A percentile compares a stretch with the other conserved stretches of the same genome.
phyloP scores from a whole-genome alignment of 2,797 vertebrate species.

The Crypturellus tataupa region DNA sequence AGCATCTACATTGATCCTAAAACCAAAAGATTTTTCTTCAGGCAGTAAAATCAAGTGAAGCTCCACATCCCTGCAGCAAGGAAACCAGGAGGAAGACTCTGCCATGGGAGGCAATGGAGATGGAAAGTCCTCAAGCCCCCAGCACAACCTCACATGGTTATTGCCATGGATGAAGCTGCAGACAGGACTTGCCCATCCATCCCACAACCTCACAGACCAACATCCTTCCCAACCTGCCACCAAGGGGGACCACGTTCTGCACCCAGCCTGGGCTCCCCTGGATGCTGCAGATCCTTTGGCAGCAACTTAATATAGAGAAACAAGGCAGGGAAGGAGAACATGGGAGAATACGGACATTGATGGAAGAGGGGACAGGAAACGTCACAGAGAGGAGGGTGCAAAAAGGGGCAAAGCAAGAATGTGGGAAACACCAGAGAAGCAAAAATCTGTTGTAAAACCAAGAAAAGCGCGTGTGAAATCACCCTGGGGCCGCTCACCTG shows the following conservation, averaged over 20 bases:
- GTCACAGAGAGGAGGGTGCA: background rate
- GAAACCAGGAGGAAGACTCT: constrained; percentile 9
- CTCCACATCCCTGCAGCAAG: background rate
- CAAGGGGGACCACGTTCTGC: background rate
- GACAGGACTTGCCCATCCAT: background rate
- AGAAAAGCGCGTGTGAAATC: background rate
- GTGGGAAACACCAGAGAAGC: background rate
- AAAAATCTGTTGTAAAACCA: rapidly evolving
- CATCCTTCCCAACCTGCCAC: background rate
- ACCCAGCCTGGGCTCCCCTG: background rate
- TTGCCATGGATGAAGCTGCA: background rate
- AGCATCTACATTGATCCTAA: constrained; percentile 15
- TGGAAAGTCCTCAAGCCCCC: background rate
- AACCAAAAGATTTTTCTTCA: constrained; percentile 47
- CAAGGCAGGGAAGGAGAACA: background rate
- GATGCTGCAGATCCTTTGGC: background rate
- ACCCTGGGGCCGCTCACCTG: constrained; percentile 82
- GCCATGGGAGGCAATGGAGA: background rate
- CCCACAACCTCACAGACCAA: background rate
- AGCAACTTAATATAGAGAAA: background rate
- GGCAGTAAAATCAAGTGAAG: constrained; percentile 46
- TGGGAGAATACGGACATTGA: background rate
- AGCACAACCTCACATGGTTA: background rate
- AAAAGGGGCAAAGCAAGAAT: background rate
- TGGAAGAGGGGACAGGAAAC: background rate